Evolutionary conservation across 2,113 vertebrate species (phyloP).

Genomic region (Poeciliopsis turrubarensis): DNA sequence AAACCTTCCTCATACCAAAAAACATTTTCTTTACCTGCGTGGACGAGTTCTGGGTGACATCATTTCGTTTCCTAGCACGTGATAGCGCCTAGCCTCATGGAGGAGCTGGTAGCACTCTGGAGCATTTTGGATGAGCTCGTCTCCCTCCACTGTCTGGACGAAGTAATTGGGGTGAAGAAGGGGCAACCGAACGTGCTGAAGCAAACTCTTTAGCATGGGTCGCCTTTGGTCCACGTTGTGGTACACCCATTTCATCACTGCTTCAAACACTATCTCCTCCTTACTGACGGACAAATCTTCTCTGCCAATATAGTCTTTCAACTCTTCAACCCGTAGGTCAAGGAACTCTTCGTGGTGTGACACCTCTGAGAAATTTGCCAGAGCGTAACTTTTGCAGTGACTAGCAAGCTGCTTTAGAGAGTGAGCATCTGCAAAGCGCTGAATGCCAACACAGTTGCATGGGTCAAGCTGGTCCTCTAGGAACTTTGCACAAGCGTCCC

Average conservation of each 20-base stretch:
- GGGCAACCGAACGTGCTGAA: constrained; percentile 93
- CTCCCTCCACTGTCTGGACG: constrained; percentile 97
- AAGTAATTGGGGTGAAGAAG: constrained; percentile 98
- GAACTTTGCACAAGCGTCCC: constrained; percentile 96
- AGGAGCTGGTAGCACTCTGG: constrained; percentile 96
- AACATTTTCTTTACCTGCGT: constrained; percentile 84
- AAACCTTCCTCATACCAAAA: constrained; percentile 4
- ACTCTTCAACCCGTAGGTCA: constrained; percentile 90
- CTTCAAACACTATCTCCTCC: constrained; percentile 96
- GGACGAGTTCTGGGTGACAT: constrained; percentile 97
- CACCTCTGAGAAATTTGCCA: constrained; percentile 92
- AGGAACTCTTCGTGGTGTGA: constrained; percentile 94
- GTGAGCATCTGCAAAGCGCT: constrained; percentile 94
- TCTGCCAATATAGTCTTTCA: constrained; percentile 91
- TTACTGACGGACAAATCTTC: constrained; percentile 92
- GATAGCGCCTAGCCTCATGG: constrained; percentile 95
- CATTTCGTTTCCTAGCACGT: constrained; percentile 98
- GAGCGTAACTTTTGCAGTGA: constrained; percentile 89
- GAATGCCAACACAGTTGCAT: constrained; percentile 97
- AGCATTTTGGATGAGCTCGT: constrained; percentile 94
- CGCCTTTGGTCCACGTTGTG: constrained; percentile 84
- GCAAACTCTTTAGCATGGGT: constrained; percentile 88
- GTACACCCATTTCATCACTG: constrained; percentile 98
- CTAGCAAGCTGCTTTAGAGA: constrained; percentile 92
- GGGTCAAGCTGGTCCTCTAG: constrained; percentile 97